Conservation (phyloP, 2,113 vertebrate species). For the Prunella himalayana region DNA sequence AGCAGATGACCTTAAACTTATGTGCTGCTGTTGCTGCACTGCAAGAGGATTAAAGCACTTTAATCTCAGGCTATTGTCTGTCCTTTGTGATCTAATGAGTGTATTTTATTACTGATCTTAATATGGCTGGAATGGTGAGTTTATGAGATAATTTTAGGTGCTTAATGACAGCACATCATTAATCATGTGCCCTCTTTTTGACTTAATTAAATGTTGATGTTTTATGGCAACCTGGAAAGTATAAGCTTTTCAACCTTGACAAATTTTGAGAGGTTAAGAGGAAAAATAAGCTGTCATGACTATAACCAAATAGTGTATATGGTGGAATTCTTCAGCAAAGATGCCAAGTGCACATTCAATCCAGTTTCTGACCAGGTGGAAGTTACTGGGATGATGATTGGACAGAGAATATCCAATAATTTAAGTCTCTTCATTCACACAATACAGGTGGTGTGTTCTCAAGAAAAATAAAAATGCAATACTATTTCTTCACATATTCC, state of each 20-base stretch:
- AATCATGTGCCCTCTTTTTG: not conserved
- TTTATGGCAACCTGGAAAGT: not conserved
- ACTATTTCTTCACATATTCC: not conserved
- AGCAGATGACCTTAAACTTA: constrained; percentile 14
- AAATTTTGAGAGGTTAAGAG: not conserved
- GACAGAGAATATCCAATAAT: not conserved
- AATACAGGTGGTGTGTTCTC: not conserved
- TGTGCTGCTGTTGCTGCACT: not conserved
- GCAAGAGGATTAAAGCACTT: constrained; percentile 31
- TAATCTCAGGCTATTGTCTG: constrained; percentile 6
- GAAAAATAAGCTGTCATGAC: not conserved
- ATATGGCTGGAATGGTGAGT: not conserved
- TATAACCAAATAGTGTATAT: not conserved
- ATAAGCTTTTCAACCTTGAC: not conserved
- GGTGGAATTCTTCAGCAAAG: not conserved
- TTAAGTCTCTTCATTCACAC: not conserved
- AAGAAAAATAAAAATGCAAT: not conserved
- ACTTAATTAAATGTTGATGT: not conserved
- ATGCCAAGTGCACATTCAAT: not conserved
- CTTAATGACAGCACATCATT: not conserved
- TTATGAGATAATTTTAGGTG: not conserved
- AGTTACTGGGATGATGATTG: not conserved
- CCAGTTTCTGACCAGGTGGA: not conserved
- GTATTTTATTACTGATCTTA: constrained; percentile 16
- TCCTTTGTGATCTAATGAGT: not conserved